Conservation (phyloP, 2,113 vertebrate species). For the Calidris pygmaea region DNA sequence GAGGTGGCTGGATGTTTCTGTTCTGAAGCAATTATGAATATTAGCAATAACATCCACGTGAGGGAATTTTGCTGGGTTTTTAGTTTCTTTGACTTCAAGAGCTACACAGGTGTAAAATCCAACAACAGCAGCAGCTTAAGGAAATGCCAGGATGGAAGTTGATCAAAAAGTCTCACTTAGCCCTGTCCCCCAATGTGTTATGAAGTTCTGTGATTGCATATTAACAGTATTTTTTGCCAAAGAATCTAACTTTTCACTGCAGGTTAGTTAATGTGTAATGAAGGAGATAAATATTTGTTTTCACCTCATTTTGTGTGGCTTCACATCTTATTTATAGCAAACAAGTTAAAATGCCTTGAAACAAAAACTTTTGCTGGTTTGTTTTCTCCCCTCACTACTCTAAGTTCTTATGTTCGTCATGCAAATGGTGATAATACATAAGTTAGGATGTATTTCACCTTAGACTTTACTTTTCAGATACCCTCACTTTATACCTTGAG, state of each 20-base stretch:
- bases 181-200: neutral
- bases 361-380: neutral
- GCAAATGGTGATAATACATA: neutral
- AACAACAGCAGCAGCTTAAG: neutral
- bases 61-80: neutral
- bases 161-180: neutral
- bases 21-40: neutral
- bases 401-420: neutral
- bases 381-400: fast-evolving
- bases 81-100: neutral
- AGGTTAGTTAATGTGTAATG: neutral
- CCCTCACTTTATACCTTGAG: neutral
- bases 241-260: neutral
- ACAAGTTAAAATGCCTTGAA: neutral
- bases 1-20: neutral
- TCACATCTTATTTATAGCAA: neutral
- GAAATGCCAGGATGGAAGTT: neutral
- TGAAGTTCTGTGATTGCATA: neutral
- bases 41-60: neutral
- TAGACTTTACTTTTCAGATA: neutral
- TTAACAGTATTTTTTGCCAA: neutral
- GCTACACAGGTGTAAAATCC: neutral
- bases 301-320: neutral
- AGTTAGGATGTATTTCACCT: neutral
- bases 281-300: neutral